phyloP scores from a whole-genome alignment of 2,888 invertebrate genomes.

The Pocota personata region DNA sequence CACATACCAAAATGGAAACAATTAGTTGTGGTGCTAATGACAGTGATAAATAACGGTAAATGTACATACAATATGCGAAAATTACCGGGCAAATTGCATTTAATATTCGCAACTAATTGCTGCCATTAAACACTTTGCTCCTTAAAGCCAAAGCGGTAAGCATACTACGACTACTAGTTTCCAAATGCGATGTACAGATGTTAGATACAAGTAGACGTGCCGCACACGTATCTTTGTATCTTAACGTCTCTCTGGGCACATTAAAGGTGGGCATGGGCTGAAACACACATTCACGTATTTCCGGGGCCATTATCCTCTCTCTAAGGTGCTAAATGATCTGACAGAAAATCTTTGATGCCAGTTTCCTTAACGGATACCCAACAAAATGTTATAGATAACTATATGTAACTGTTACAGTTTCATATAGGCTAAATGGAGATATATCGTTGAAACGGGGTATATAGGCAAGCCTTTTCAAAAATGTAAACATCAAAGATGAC shows the following conservation, averaged over 20 bases:
- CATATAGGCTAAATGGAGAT: conserved; percentile 37
- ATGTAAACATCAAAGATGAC: conserved; percentile 59
- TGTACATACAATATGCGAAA: conserved; percentile 74
- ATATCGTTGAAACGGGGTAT: neutral
- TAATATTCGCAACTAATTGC: conserved; percentile 77
- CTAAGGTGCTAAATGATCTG: conserved; percentile 65
- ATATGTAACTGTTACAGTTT: conserved; percentile 21
- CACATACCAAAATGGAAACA: conserved; percentile 59
- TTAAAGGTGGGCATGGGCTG: conserved; percentile 30
- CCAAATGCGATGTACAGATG: conserved; percentile 31
- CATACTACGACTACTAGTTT: conserved; percentile 37
- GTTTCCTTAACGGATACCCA: conserved; percentile 38
- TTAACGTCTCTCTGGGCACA: conserved; percentile 25
- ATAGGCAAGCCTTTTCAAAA: conserved; percentile 27
- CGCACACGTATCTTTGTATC: neutral
- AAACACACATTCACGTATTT: conserved; percentile 39
- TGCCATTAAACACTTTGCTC: conserved; percentile 76
- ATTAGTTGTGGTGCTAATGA: conserved; percentile 75
- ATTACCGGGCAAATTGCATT: conserved; percentile 76
- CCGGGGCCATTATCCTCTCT: conserved; percentile 56
- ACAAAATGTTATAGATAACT: conserved; percentile 42
- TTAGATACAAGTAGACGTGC: conserved; percentile 15
- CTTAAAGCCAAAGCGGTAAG: conserved; percentile 63
- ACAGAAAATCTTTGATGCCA: conserved; percentile 66
- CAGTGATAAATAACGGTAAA: conserved; percentile 73